A percentile compares a stretch with the other conserved stretches of the same genome.
phyloP scores from a whole-genome alignment of 2,797 vertebrate genomes.

The Notoglanidium macrostoma region DNA sequence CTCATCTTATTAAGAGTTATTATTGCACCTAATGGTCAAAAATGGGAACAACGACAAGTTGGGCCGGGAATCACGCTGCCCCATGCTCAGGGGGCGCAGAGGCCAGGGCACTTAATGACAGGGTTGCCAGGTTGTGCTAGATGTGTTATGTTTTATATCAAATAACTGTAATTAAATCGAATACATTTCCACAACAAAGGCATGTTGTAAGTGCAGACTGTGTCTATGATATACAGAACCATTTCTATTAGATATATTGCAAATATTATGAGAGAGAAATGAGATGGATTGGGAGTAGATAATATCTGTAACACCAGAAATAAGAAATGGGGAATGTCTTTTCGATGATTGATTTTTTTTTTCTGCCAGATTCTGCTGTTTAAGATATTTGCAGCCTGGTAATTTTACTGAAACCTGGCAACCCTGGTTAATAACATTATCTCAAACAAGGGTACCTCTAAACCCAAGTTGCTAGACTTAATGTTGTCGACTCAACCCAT shows the following conservation, averaged over 20 bases:
- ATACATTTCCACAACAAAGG: background rate
- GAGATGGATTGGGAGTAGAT: background rate
- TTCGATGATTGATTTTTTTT: background rate
- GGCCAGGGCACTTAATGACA: background rate
- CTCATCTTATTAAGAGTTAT: background rate
- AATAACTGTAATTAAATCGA: background rate
- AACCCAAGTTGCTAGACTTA: background rate
- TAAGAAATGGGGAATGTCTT: background rate
- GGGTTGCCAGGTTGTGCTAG: background rate
- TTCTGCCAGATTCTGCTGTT: background rate
- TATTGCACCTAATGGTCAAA: background rate
- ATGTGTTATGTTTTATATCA: background rate
- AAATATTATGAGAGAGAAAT: background rate
- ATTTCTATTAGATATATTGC: background rate
- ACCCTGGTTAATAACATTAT: background rate
- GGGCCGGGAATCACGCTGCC: background rate
- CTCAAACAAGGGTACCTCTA: background rate
- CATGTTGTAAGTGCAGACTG: background rate
- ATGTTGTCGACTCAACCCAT: background rate
- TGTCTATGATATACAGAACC: background rate
- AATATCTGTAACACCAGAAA: background rate
- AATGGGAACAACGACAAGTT: background rate
- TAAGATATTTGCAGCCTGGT: no score
- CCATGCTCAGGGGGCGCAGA: background rate
- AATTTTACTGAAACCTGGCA: background rate